Percentiles rank a stretch among this genome's conserved stretches.
Evolutionary conservation across 2,797 vertebrate genomes (phyloP).

Genomic region (Phataginus tricuspis): DNA sequence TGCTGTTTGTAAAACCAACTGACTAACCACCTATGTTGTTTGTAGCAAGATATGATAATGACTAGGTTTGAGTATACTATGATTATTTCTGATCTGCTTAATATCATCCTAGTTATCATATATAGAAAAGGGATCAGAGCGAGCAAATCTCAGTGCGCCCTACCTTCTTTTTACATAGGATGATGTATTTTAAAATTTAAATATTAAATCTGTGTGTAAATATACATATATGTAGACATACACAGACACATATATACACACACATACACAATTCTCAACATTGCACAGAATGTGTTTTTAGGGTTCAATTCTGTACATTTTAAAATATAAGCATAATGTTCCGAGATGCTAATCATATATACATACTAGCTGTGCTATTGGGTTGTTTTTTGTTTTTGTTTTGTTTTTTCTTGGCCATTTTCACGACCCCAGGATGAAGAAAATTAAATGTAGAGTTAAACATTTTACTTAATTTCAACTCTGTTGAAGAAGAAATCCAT

Average conservation of each 20-base stretch:
- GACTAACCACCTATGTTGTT: neutral
- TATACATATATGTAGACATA: neutral
- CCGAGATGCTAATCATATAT: neutral
- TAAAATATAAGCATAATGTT: neutral
- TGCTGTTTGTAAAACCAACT: constrained; percentile 37
- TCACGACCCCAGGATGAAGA: neutral
- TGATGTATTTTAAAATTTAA: constrained; percentile 30
- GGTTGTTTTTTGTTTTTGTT: neutral
- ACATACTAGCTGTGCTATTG: neutral
- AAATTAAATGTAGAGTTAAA: neutral
- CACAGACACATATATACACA: neutral
- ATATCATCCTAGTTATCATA: neutral
- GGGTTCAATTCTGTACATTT: neutral
- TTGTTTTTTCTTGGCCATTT: neutral
- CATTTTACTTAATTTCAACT: neutral
- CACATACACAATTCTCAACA: neutral
- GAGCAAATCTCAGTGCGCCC: neutral
- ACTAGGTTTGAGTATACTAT: neutral
- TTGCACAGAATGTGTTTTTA: neutral
- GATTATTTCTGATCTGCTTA: neutral
- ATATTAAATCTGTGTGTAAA: neutral
- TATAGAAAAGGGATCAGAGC: neutral
- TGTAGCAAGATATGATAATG: neutral
- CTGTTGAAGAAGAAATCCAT: constrained; percentile 40
- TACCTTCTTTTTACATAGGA: neutral